Conservation (phyloP, 1,140 invertebrate genomes). For the Megathymus violae region DNA sequence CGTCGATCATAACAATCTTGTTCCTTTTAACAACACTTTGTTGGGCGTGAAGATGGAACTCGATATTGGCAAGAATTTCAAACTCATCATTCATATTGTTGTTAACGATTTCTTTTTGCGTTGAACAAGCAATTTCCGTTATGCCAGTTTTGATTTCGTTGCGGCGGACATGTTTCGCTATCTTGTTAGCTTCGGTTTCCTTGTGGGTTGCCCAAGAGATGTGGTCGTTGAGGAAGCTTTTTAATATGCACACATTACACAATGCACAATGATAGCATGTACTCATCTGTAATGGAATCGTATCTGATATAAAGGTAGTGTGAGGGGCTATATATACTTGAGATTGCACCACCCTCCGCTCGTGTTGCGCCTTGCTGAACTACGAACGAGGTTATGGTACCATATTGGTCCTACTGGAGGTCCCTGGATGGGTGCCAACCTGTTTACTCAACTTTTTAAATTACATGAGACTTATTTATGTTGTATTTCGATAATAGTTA, state of each 20-base stretch:
- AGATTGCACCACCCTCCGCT: too few species aligned
- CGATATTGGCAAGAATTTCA: constrained; percentile 11
- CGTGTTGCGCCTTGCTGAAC: too few species aligned
- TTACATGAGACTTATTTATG: too few species aligned
- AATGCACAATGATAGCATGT: constrained; percentile 27
- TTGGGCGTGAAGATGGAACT: background rate
- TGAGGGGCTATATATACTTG: too few species aligned
- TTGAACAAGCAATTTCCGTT: background rate
- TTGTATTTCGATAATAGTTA: too few species aligned
- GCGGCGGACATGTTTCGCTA: constrained; percentile 22
- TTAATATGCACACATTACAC: constrained; percentile 4
- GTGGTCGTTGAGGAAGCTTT: background rate
- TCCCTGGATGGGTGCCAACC: too few species aligned
- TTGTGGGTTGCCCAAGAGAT: constrained; percentile 32
- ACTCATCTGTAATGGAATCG: constrained; percentile 18
- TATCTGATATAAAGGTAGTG: too few species aligned
- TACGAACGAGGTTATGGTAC: too few species aligned
- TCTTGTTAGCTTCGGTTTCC: constrained; percentile 8
- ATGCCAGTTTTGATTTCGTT: constrained; percentile 35
- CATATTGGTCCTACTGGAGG: too few species aligned
- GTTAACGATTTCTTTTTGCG: constrained; percentile 31
- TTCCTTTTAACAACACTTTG: constrained; percentile 13
- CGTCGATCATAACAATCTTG: constrained; percentile 39
- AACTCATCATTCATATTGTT: constrained; percentile 20
- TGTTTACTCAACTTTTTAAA: too few species aligned